Evolutionary conservation across 1,140 invertebrate species (phyloP).

Genomic region (Eupristina koningsbergeri): DNA sequence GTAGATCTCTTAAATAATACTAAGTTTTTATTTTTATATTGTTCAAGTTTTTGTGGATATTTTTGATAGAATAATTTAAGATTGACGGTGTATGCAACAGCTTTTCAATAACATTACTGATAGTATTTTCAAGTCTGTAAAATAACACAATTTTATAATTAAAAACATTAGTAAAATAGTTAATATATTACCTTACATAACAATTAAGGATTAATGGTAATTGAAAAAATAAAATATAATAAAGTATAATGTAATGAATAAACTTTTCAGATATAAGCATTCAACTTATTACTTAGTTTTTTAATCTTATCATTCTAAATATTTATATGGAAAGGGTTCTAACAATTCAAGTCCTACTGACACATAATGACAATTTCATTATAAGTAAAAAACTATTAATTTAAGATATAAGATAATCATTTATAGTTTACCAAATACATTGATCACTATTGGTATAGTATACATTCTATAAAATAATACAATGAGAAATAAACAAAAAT

Average conservation of each 20-base stretch:
- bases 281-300: not conserved
- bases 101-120: not conserved
- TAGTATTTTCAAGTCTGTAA: not conserved
- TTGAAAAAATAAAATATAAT: not conserved
- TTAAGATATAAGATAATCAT: too few relatives aligned
- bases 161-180: not conserved
- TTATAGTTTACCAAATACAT: too few relatives aligned
- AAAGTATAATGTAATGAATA: not conserved
- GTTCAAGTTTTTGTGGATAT: too few relatives aligned
- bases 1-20: too few relatives aligned
- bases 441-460: too few relatives aligned
- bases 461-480: too few relatives aligned
- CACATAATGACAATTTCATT: too few relatives aligned
- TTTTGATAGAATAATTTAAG: too few relatives aligned
- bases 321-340: not conserved
- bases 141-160: not conserved
- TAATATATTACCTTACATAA: not conserved
- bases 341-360: not conserved
- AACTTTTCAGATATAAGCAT: not conserved
- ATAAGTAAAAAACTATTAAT: too few relatives aligned
- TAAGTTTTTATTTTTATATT: too few relatives aligned
- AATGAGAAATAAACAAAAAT: too few relatives aligned
- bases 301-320: not conserved
- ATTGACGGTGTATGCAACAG: too few relatives aligned
- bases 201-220: not conserved